phyloP scores from a whole-genome alignment of 2,888 invertebrate species.

The Eristalis tenax region DNA sequence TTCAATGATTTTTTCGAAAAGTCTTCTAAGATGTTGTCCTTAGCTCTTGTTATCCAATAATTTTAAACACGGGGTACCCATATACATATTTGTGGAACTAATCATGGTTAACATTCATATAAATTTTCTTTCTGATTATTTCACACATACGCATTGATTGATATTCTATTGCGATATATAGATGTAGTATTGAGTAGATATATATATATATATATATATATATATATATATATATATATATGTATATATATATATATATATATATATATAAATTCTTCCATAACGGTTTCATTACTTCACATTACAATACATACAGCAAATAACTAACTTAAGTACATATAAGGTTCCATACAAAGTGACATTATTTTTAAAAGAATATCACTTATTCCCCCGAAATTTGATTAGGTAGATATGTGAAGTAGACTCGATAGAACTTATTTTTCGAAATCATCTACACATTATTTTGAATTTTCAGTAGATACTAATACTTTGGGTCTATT shows the following conservation, averaged over 20 bases:
- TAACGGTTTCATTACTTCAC: constrained; percentile 46
- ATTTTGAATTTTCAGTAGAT: no score
- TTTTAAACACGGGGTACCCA: background rate
- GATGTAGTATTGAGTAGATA: constrained; percentile 24
- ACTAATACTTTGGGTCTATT: background rate
- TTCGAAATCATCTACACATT: no score
- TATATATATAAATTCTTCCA: background rate
- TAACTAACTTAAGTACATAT: constrained; percentile 21
- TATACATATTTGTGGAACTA: background rate
- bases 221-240: constrained; percentile 20
- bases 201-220: constrained; percentile 5
- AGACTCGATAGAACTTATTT: background rate
- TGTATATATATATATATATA: constrained; percentile 12
- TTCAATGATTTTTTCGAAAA: background rate
- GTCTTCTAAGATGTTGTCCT: background rate
- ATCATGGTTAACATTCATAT: background rate
- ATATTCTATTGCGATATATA: constrained; percentile 1
- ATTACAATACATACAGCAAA: constrained; percentile 15
- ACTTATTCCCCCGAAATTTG: background rate
- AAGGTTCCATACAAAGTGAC: background rate
- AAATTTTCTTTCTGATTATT: background rate
- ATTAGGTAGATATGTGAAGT: background rate
- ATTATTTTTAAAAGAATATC: background rate
- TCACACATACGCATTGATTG: background rate
- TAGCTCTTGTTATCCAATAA: background rate